Conservation (phyloP, 2,888 invertebrate genomes). For the Byasa hedistus region DNA sequence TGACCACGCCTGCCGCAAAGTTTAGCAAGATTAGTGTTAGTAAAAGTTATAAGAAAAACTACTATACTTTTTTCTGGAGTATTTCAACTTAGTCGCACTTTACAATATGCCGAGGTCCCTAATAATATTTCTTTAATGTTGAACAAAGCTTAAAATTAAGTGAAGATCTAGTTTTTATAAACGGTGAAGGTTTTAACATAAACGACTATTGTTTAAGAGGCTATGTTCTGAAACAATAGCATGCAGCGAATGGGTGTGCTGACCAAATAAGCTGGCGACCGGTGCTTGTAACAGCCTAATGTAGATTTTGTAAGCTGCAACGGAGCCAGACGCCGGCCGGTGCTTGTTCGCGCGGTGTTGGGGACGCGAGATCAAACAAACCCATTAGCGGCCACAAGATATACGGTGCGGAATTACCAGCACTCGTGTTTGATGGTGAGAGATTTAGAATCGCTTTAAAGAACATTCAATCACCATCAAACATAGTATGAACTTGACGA, state of each 20-base stretch:
- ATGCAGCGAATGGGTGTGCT: constrained; percentile 14
- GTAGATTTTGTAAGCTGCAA: constrained; percentile 27
- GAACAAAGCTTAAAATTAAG: too few relatives aligned
- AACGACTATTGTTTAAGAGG: constrained; percentile 2
- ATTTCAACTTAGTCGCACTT: too few relatives aligned
- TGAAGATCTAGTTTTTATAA: background rate
- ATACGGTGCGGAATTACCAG: constrained; percentile 14
- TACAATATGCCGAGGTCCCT: too few relatives aligned
- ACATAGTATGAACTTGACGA: too few relatives aligned
- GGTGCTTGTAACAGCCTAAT: constrained; percentile 22
- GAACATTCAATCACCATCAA: background rate
- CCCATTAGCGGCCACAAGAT: constrained; percentile 26
- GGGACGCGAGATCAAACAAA: constrained; percentile 25
- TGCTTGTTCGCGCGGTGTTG: constrained; percentile 25
- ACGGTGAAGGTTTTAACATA: background rate
- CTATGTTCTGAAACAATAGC: constrained; percentile 18
- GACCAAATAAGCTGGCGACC: constrained; percentile 24
- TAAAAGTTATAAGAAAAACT: too few relatives aligned
- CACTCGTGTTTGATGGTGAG: constrained; percentile 14
- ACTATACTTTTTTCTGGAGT: too few relatives aligned
- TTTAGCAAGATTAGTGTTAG: too few relatives aligned
- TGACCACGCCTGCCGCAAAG: too few relatives aligned
- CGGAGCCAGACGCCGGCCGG: constrained; percentile 7
- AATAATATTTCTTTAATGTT: too few relatives aligned
- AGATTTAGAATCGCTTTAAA: constrained; percentile 9